Evolutionary conservation across 2,888 invertebrate species (phyloP), one percentile per base, ranked within the genome.

Genomic region (Heliconius erato): DNA sequence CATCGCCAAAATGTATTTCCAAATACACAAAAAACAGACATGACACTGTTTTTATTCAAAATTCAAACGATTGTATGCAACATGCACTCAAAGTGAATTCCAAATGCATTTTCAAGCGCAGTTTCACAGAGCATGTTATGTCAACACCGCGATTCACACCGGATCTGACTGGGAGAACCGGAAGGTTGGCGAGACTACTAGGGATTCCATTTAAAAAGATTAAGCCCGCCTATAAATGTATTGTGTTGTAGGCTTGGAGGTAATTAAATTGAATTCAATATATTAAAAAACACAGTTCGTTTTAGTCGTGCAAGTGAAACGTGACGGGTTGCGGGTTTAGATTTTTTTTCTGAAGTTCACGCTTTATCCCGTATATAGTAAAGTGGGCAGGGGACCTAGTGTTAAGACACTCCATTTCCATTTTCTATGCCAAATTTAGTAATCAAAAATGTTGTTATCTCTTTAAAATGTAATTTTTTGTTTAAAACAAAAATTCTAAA

Each of bases 191-290:
- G 67, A 74, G 23, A 78, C 71, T 80, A 72, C 49, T 83, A 83
- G 28, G 80, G 82, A 78, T 83, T 83, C 80, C 26, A 68, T 68
- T 79, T 69, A 79, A 76, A 79, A 23, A 82, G 79, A 82, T 82
- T 77, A 79, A 40, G 14, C n/a, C n/a, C n/a, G n/a, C 32, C 32
- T 26, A 23, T 23, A 54, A 54, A 35, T 59, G 59, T 35, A 59
- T 40, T 71, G n/a, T 40, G n/a, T 40, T 69, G 32, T 40, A 63
- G 3, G n/a, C 19, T 54, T 23, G 54, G 23, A 54, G 54, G 7
- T 54, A 54, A 23, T 54, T 54, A 54, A 54, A 54, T 54, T 54
- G 54, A 54, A 40, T 49, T 16, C 5, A 49, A n/a, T 63, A 11
- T 63, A n/a, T 63, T 63, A 63, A 12, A n/a, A n/a, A 9, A 59